Conservation (phyloP, 2,797 vertebrate genomes). For the Crocidura indochinensis region DNA sequence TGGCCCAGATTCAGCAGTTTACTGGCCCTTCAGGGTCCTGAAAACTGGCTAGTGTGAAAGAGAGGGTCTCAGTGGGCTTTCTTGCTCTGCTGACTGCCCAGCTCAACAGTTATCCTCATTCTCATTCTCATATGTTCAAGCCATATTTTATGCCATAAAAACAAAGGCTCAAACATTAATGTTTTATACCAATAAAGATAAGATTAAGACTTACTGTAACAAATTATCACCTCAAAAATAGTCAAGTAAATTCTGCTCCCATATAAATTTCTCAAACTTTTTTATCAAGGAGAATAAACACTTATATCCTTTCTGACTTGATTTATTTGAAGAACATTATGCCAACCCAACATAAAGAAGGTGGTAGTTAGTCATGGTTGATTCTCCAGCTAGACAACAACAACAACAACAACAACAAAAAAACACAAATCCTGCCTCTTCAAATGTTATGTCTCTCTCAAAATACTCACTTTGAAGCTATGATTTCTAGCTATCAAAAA, state of each 20-base stretch:
- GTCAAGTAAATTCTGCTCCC: neutral
- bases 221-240: neutral
- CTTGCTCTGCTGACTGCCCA: no score
- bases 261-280: neutral
- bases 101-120: fast-evolving
- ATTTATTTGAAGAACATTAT: neutral
- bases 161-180: no score
- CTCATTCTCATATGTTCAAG: neutral
- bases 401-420: no score
- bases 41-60: no score
- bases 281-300: neutral
- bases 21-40: no score
- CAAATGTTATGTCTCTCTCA: neutral
- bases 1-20: no score
- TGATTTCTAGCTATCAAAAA: neutral
- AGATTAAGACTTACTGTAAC: neutral
- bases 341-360: neutral
- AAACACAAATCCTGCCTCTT: no score
- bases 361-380: neutral
- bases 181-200: neutral
- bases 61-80: no score
- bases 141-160: neutral
- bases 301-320: no score
- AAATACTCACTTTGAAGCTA: neutral
- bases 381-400: neutral